Base-by-base conservation (phyloP, 2,888 invertebrate genomes). In the Cheilosia grossa region DNA sequence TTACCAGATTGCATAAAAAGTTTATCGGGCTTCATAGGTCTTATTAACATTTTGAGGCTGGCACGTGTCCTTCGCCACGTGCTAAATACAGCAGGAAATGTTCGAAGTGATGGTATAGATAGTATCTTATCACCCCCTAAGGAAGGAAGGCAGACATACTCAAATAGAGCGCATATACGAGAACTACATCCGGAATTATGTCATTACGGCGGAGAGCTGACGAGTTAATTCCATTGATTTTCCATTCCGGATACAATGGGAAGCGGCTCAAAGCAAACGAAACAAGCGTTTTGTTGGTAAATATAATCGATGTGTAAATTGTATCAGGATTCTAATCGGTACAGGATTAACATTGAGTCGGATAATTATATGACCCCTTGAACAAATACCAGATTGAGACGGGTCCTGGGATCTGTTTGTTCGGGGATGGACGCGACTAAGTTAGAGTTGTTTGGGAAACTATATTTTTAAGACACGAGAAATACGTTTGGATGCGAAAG, bases 1-100 rank as follows among this genome's bases (percentile, higher is more conserved):
- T 90, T 90, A 88, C 89, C 88, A 88, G 89, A 89, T 89, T 87
- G 88, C 77, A 63, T 56, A 56, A 87, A 88, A 87, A 89, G 88
- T 88, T 88, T 90, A 90, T 90, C 90, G 87, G 51, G 63, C 51
- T 59, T 87, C 82, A 64, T 59, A 27, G 51, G 54, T 61, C 42
- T 59, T 51, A 15, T 47, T 40, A 51, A 47, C 19, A 15, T 49
- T 47, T 37, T 13, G 37, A 37, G 37, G 4, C 40, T 47, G 81
- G 19, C 81, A 81, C 81, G 81, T 42, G 81, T 13, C 81, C 44
- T 13, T 44, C 51, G 81, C 75, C 81, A 75, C 81, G 81, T 81
- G 81, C 69, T 56, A 81, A 75, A 51, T 53, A 63, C 54, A 42
- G 49, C 10, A 78, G 78, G 78, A 78, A 81, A 58, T 70, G 75